Conservation (phyloP, 2,113 vertebrate species). For the Burhinus oedicnemus region DNA sequence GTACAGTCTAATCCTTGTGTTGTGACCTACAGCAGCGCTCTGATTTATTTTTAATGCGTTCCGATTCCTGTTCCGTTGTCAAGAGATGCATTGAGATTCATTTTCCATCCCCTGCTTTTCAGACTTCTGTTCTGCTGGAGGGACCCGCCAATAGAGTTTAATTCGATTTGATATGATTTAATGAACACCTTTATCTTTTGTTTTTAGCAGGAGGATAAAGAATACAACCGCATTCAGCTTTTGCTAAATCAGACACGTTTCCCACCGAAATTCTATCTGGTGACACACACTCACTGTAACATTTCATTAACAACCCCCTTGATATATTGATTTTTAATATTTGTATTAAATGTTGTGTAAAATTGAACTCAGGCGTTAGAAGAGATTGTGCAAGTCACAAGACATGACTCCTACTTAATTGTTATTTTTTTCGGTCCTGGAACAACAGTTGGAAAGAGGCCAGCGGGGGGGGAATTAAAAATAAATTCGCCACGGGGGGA, state of each 20-base stretch:
- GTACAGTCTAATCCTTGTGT: slow-evolving; percentile 39
- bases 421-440: slow-evolving; percentile 74
- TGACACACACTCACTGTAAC: slow-evolving; percentile 62
- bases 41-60: slow-evolving; percentile 62
- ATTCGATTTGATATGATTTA: slow-evolving; percentile 61
- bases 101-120: slow-evolving; percentile 51
- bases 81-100: slow-evolving; percentile 60
- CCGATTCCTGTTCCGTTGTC: slow-evolving; percentile 45
- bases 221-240: slow-evolving; percentile 45
- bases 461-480: background rate
- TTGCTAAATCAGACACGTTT: slow-evolving; percentile 69
- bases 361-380: slow-evolving; percentile 78
- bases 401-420: slow-evolving; percentile 79
- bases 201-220: slow-evolving; percentile 53
- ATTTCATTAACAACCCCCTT: slow-evolving; percentile 75
- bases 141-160: slow-evolving; percentile 58
- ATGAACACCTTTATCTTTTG: slow-evolving; percentile 70
- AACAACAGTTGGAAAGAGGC: slow-evolving; percentile 75
- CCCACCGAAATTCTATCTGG: slow-evolving; percentile 63
- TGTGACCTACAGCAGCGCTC: slow-evolving; percentile 65
- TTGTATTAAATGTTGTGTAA: slow-evolving; percentile 80
- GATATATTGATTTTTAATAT: slow-evolving; percentile 83
- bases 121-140: slow-evolving; percentile 61
- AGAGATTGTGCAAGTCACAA: slow-evolving; percentile 78
- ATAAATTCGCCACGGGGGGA: background rate